Evolutionary conservation across 2,113 vertebrate genomes (phyloP).

Genomic region (Prochilodus magdalenae): DNA sequence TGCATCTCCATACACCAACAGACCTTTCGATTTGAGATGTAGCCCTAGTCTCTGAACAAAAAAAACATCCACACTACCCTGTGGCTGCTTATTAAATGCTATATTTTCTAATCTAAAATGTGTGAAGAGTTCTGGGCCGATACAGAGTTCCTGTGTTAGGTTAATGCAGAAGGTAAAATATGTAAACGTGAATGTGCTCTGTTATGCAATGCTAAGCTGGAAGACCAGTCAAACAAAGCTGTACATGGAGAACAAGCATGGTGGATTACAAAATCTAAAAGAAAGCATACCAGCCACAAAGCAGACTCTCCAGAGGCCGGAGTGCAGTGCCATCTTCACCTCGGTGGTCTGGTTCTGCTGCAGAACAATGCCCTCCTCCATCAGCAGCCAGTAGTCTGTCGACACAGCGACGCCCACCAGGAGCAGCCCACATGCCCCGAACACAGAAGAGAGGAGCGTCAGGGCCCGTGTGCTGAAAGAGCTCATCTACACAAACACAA

Average conservation of each 20-base stretch:
- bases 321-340: constrained; percentile 91
- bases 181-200: too few species aligned
- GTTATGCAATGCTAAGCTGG: not conserved
- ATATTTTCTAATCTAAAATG: too few species aligned
- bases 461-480: constrained; percentile 88
- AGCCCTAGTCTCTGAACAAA: too few species aligned
- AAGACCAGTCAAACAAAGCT: not conserved
- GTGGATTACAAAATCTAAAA: not conserved
- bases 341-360: constrained; percentile 90
- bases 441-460: constrained; percentile 88
- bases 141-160: too few species aligned
- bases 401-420: constrained; percentile 90
- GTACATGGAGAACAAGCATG: not conserved
- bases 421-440: constrained; percentile 86
- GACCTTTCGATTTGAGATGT: too few species aligned
- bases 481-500: constrained; percentile 78
- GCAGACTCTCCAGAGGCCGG: constrained; percentile 91
- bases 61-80: too few species aligned
- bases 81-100: too few species aligned
- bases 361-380: constrained; percentile 88
- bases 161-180: too few species aligned
- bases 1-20: too few species aligned
- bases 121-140: too few species aligned
- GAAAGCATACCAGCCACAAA: constrained; percentile 83
- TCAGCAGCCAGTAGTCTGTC: constrained; percentile 91